phyloP scores from a whole-genome alignment of 1,140 invertebrate genomes.

The Carposina sasakii region DNA sequence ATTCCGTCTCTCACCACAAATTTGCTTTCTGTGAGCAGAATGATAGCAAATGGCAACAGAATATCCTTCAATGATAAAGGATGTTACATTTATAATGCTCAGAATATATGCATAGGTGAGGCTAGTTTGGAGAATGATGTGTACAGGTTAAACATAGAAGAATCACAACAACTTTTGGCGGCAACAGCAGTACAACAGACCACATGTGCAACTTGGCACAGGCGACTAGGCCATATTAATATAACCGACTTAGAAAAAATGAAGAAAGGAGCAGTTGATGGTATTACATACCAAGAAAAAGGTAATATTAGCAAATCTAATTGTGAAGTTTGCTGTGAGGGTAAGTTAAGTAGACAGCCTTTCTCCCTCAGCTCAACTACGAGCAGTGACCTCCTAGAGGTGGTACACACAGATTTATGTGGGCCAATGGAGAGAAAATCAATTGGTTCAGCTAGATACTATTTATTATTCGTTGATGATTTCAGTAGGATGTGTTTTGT shows the following conservation, averaged over 20 bases:
- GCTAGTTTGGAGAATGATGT: slow-evolving; percentile 3
- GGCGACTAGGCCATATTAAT: slow-evolving; percentile 19
- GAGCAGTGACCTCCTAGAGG: slow-evolving; percentile 16
- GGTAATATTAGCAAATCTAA: slow-evolving; percentile 1
- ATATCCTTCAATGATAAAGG: not conserved
- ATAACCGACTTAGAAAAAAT: slow-evolving; percentile 17
- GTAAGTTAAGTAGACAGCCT: slow-evolving; percentile 24
- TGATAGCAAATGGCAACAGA: not conserved
- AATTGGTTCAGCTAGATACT: slow-evolving; percentile 1
- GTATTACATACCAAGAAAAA: slow-evolving; percentile 10
- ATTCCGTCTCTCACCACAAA: slow-evolving; percentile 1
- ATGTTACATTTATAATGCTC: not conserved
- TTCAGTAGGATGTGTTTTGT: slow-evolving; percentile 4
- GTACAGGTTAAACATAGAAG: slow-evolving; percentile 6
- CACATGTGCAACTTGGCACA: slow-evolving; percentile 10
- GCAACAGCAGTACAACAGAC: not conserved
- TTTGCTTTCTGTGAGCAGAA: not conserved
- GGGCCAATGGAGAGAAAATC: slow-evolving; percentile 1
- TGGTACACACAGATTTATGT: slow-evolving; percentile 23
- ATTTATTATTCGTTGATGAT: slow-evolving; percentile 2
- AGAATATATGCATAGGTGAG: not conserved
- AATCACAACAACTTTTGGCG: not conserved
- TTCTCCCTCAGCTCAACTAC: slow-evolving; percentile 17
- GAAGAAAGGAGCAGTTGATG: slow-evolving; percentile 18
- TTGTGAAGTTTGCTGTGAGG: slow-evolving; percentile 30